Conservation (phyloP, 2,888 invertebrate species). For the Eristalis arbustorum region DNA sequence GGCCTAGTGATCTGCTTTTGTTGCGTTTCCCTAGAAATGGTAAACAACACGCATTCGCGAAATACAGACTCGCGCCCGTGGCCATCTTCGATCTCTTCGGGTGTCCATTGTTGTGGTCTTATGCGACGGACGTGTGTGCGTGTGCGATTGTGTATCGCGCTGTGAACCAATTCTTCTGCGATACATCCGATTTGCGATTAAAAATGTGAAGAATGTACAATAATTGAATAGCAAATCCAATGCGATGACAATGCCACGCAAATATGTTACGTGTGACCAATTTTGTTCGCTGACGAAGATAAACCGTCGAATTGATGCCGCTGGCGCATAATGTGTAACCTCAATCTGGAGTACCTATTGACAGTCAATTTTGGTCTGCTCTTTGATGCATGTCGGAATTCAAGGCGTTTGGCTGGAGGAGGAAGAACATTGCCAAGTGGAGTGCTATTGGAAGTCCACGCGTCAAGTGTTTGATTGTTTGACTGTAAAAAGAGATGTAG, state of each 20-base stretch:
- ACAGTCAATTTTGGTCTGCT: not conserved
- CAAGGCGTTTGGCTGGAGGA: not conserved
- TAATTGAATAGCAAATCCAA: constrained; percentile 32
- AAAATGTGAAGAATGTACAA: not conserved
- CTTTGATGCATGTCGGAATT: not conserved
- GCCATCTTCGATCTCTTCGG: constrained; percentile 37
- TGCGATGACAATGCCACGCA: constrained; percentile 16
- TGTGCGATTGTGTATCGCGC: not conserved
- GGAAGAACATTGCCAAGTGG: not conserved
- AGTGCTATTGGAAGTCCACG: too few relatives aligned
- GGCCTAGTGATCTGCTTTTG: constrained; percentile 66
- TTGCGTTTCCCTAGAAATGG: constrained; percentile 35
- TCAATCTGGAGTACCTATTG: not conserved
- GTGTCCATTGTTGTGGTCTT: constrained; percentile 22
- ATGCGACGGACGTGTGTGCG: not conserved
- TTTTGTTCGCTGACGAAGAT: not conserved
- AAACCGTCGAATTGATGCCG: not conserved
- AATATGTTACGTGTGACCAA: constrained; percentile 5
- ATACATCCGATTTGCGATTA: constrained; percentile 3
- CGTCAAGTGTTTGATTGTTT: too few relatives aligned
- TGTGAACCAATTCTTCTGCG: constrained; percentile 23
- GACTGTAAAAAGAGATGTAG: too few relatives aligned
- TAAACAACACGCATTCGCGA: constrained; percentile 52
- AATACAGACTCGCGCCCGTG: constrained; percentile 45
- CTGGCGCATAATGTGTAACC: not conserved